phyloP scores from a whole-genome alignment of 2,888 invertebrate genomes.

The Drosophila hamatofila region DNA sequence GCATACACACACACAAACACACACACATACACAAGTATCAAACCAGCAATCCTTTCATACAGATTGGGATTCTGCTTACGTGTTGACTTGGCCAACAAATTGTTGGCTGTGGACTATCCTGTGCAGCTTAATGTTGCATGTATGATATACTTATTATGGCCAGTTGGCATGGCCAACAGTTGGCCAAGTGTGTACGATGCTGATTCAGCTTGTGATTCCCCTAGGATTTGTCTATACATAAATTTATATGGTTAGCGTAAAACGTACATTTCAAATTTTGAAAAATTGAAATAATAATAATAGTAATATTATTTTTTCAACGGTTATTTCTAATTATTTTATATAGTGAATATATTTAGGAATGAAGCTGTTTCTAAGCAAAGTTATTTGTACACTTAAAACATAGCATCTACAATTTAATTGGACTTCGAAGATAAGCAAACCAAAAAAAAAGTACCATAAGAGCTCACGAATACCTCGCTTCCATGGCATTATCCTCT shows the following conservation, averaged over 20 bases:
- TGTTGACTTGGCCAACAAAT: slow-evolving; percentile 55
- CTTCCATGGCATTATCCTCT: too few species aligned
- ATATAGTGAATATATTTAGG: too few species aligned
- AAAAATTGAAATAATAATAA: background rate
- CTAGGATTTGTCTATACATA: background rate
- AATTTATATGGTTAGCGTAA: background rate
- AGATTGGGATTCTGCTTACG: slow-evolving; percentile 61
- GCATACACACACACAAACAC: slow-evolving; percentile 30
- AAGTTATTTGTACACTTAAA: too few species aligned
- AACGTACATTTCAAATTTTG: background rate
- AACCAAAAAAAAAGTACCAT: too few species aligned
- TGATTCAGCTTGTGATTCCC: slow-evolving; percentile 32
- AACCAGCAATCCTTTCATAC: slow-evolving; percentile 50
- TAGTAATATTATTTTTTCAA: too few species aligned
- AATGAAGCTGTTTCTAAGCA: too few species aligned
- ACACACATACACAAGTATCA: background rate
- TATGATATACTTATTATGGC: slow-evolving; percentile 51
- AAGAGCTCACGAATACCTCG: too few species aligned
- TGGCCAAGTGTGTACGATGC: slow-evolving; percentile 36
- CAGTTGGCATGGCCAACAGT: slow-evolving; percentile 38
- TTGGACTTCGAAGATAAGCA: too few species aligned
- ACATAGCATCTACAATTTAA: too few species aligned
- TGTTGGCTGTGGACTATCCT: slow-evolving; percentile 14
- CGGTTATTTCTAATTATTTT: too few species aligned
- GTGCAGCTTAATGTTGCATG: slow-evolving; percentile 58